Conservation (phyloP, 2,113 vertebrate genomes). For the Silurus meridionalis region DNA sequence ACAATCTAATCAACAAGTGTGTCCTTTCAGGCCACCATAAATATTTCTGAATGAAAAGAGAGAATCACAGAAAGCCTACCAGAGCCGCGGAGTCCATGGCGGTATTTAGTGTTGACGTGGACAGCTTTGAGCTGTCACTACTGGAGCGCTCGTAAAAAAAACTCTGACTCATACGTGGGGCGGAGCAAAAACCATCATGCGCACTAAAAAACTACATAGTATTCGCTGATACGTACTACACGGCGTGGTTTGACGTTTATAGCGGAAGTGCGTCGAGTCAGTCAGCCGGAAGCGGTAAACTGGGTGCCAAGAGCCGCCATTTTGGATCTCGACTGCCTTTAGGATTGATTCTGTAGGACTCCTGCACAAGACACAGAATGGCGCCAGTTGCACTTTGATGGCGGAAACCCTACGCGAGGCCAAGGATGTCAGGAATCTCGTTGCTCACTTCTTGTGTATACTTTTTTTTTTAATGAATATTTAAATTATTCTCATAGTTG, state of each 20-base stretch:
- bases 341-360: fast-evolving
- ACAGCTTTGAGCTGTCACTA: conserved; percentile 78
- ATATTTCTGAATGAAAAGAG: conserved; percentile 6
- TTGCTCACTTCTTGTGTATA: neutral
- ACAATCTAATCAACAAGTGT: conserved; percentile 28
- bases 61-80: conserved; percentile 63
- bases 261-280: neutral
- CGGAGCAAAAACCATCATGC: conserved; percentile 15
- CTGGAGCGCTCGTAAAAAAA: conserved; percentile 49
- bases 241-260: neutral
- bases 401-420: too few relatives aligned
- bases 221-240: neutral
- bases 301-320: conserved; percentile 19
- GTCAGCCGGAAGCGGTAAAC: neutral
- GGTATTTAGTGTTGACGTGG: conserved; percentile 78
- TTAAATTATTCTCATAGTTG: neutral
- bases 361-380: conserved; percentile 20
- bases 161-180: conserved; percentile 57
- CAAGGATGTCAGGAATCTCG: neutral
- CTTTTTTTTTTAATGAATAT: neutral
- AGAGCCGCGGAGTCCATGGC: conserved; percentile 74
- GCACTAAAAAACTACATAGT: neutral
- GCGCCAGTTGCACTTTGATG: neutral
- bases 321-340: conserved; percentile 30
- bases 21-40: too few relatives aligned